Base-by-base conservation (phyloP, 2,888 invertebrate species). In the Dynastes hyllus region DNA sequence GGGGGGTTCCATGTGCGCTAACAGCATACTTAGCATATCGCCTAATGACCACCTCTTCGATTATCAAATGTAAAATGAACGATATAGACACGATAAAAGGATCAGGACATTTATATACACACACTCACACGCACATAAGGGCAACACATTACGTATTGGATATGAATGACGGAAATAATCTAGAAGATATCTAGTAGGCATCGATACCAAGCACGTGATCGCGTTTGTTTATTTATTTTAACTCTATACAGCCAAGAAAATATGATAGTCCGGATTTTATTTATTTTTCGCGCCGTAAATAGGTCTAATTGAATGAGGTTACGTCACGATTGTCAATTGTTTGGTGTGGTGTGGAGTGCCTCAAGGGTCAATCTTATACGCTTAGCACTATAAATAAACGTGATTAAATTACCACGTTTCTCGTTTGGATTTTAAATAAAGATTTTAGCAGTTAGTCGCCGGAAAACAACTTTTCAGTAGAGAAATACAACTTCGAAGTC, bases 1-100 rank as follows among this genome's bases (percentile, higher is more conserved):
- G 84, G 82, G 85, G 67, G 84, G 82, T 85, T 84, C 84, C 86
- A 86, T 86, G 86, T 86, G 87, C 87, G 87, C 87, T 87, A 87
- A 88, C 87, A 87, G 86, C 86, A 86, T 87, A 87, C 85, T 87
- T 88, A 87, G 87, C 88, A 87, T 87, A 86, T 86, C 86, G 83
- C 83, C 85, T 87, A 87, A 87, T 88, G 87, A 87, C 84, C 83
- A 84, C 83, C 83, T 82, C 73, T 82, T 80, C 82, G 78, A 71
- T 77, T 51, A 66, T 79, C 79, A 50, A 71, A 78, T 73, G 71
- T 65, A 73, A 78, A 78, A 78, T 73, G 78, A 78, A 71, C 78
- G 78, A 73, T 65, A 51, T 51, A 16, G 53, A n/a, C 37, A 6
- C 16, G 55, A 71, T 37, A 58, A 58, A 71, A 61, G 69, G 51